phyloP scores from a whole-genome alignment of 2,113 vertebrate genomes.

The Eclectus roratus region DNA sequence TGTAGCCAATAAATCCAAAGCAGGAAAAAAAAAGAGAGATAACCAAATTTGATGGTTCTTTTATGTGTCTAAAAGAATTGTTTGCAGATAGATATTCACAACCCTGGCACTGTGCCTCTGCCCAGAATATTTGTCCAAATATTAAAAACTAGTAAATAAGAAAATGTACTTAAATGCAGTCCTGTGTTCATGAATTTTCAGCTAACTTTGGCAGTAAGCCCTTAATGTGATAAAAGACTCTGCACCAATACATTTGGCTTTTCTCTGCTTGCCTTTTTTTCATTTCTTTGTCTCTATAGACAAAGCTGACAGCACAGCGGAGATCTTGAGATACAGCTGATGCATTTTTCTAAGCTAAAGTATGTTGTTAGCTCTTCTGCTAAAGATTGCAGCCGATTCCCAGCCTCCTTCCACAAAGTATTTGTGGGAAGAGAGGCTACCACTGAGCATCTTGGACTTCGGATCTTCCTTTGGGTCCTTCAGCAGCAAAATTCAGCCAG shows the following conservation, averaged over 20 bases:
- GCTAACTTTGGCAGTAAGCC: constrained; percentile 26
- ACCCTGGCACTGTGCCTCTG: not conserved
- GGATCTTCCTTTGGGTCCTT: not conserved
- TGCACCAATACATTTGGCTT: not conserved
- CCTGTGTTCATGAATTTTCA: not conserved
- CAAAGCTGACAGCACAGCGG: not conserved
- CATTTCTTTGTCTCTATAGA: not conserved
- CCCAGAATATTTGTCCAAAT: not conserved
- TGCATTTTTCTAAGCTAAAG: constrained; percentile 12
- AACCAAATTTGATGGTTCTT: not conserved
- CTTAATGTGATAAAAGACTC: not conserved
- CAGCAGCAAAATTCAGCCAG: not conserved
- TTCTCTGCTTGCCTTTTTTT: not conserved
- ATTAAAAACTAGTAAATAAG: constrained; percentile 5
- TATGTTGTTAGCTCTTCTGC: not conserved
- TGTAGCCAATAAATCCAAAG: not conserved
- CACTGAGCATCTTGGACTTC: not conserved
- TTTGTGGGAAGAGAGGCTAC: not conserved
- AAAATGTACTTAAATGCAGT: not conserved
- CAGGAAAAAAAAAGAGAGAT: not conserved
- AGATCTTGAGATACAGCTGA: not conserved
- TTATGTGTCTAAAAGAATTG: not conserved
- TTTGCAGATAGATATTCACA: not conserved
- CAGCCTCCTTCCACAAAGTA: not conserved
- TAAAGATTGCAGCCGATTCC: not conserved